These are phyloP conservation scores for Hoplodrina blanda DNA, from an alignment of 2,888 invertebrate species.

Conservation along the genomic window DNA sequence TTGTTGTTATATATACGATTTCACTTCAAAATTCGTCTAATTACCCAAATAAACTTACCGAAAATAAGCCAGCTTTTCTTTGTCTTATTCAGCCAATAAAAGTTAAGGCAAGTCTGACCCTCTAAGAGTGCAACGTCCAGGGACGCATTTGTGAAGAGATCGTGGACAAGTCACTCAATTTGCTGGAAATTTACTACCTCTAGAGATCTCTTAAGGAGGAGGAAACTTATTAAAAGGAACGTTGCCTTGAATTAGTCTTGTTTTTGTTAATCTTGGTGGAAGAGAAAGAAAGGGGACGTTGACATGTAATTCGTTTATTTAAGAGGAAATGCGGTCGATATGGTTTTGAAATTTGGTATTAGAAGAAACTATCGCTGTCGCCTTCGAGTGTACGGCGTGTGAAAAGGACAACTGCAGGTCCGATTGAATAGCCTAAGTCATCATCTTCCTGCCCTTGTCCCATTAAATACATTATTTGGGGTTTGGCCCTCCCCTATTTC, in stretches of 20 bases:
- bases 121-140: conserved; percentile 43
- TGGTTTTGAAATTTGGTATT: too few species aligned
- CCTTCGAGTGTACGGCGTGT: too few species aligned
- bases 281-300: not conserved
- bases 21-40: not conserved
- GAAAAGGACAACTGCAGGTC: too few species aligned
- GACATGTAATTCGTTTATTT: conserved; percentile 1
- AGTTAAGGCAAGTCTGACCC: conserved; percentile 26
- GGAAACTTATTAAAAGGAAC: conserved; percentile 35
- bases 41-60: not conserved
- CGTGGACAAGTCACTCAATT: conserved; percentile 58
- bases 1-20: not conserved
- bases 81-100: conserved; percentile 33
- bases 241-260: conserved; percentile 9
- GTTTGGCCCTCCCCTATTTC: too few species aligned
- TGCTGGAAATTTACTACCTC: conserved; percentile 42
- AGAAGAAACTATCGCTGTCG: too few species aligned
- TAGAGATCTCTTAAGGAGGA: conserved; percentile 28
- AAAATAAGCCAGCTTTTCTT: not conserved
- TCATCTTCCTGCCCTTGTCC: too few species aligned
- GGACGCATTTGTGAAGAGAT: conserved; percentile 48
- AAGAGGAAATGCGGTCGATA: too few species aligned
- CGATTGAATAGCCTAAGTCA: too few species aligned
- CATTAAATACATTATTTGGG: too few species aligned
- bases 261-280: conserved; percentile 26